A percentile compares a stretch with the other conserved stretches of the same genome.
phyloP scores from a whole-genome alignment of 2,888 invertebrate genomes.

The Ganaspis brasiliensis region DNA sequence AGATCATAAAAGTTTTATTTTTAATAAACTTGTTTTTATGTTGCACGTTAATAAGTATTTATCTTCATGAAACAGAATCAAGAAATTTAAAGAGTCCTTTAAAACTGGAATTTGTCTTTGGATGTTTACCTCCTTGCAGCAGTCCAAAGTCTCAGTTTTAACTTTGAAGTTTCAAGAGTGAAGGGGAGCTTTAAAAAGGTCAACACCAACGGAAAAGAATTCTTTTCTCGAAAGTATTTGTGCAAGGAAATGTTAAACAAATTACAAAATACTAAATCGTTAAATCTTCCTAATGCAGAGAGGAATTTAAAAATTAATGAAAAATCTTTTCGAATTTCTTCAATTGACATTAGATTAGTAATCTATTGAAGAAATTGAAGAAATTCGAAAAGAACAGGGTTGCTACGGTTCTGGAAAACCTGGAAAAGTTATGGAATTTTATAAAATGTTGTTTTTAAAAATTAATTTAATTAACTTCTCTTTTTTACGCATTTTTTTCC shows the following conservation, averaged over 20 bases:
- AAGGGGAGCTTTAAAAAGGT: slow-evolving; percentile 31
- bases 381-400: no score
- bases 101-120: slow-evolving; percentile 15
- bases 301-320: no score
- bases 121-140: slow-evolving; percentile 19
- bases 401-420: no score
- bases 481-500: no score
- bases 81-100: slow-evolving; percentile 7
- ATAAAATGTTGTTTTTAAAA: no score
- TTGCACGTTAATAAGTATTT: not conserved
- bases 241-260: not conserved
- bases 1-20: not conserved
- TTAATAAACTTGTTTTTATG: not conserved
- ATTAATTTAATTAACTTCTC: no score
- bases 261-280: not conserved
- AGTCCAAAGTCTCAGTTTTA: slow-evolving; percentile 25
- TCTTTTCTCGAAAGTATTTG: not conserved
- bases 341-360: no score
- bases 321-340: no score
- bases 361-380: no score
- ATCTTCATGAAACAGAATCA: not conserved
- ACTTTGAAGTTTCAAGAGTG: slow-evolving; percentile 28
- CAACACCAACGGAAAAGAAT: slow-evolving; percentile 19
- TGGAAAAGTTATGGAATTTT: no score
- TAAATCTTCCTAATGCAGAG: no score